Evolutionary conservation across 2,797 vertebrate genomes (phyloP).

Genomic region (Chanos chanos): DNA sequence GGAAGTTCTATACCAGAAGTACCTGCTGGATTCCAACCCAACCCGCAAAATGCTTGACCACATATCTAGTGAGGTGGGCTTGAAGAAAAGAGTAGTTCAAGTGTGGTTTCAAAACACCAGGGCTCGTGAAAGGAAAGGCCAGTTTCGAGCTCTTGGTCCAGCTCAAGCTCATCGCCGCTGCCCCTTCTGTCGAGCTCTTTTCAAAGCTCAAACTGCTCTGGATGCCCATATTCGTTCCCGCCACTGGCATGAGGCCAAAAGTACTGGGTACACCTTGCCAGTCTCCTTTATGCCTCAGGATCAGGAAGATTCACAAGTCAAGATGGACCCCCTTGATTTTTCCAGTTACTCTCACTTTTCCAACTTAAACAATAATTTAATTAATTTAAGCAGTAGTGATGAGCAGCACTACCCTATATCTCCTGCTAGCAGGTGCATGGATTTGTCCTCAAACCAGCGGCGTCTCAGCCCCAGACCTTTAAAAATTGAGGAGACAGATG

Average conservation of each 20-base stretch:
- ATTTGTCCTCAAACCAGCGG: slow-evolving; percentile 75
- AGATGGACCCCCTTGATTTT: slow-evolving; percentile 78
- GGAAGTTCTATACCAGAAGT: slow-evolving; percentile 96
- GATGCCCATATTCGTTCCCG: slow-evolving; percentile 97
- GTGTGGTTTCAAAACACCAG: slow-evolving; percentile 99
- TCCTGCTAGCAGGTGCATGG: slow-evolving; percentile 72
- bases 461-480: slow-evolving; percentile 79
- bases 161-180: slow-evolving; percentile 92
- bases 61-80: slow-evolving; percentile 94
- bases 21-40: slow-evolving; percentile 95
- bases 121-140: slow-evolving; percentile 95
- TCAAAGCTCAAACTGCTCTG: slow-evolving; percentile 96
- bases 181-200: slow-evolving; percentile 96
- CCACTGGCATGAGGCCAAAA: slow-evolving; percentile 96
- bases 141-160: slow-evolving; percentile 92
- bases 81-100: slow-evolving; percentile 96
- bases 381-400: no score
- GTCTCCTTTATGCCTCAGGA: slow-evolving; percentile 81
- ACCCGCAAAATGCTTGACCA: slow-evolving; percentile 97
- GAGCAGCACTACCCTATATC: slow-evolving; percentile 53
- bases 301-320: slow-evolving; percentile 76
- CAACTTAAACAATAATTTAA: no score
- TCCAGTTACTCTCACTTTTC: slow-evolving; percentile 73
- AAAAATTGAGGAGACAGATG: slow-evolving; percentile 81
- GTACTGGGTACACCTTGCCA: slow-evolving; percentile 88